A percentile compares a stretch with the other conserved stretches of the same genome.
phyloP scores from a whole-genome alignment of 37 sponge, comb jelly and placozoan species.

The Ianthella basta region DNA sequence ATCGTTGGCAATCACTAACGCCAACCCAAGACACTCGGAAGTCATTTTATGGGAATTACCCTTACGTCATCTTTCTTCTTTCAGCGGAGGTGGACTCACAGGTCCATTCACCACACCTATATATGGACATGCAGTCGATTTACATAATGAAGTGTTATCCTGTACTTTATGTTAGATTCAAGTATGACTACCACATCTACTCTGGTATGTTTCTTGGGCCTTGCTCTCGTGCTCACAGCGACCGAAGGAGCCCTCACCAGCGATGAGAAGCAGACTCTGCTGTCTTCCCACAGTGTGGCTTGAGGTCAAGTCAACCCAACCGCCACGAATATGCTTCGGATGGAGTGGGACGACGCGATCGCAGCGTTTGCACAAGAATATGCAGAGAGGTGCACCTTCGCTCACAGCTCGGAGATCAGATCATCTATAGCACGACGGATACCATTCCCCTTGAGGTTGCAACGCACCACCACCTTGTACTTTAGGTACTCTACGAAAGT shows the following conservation, averaged over 20 bases:
- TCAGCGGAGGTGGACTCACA: too few species aligned
- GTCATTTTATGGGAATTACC: background rate
- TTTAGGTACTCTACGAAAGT: background rate
- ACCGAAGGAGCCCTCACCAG: background rate
- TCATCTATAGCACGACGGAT: background rate
- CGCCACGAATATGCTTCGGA: background rate
- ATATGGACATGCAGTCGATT: too few species aligned
- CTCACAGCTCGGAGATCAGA: background rate
- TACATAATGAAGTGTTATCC: too few species aligned
- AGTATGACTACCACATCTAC: too few species aligned
- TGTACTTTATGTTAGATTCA: too few species aligned
- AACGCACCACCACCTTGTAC: background rate
- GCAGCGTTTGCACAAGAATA: background rate
- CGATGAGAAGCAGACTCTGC: conserved; percentile 1
- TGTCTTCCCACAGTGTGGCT: background rate
- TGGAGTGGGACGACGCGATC: background rate
- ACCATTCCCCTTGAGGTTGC: background rate
- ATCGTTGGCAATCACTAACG: conserved; percentile 10
- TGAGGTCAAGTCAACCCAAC: background rate
- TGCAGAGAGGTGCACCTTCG: background rate
- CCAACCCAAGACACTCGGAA: background rate
- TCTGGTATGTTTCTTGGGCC: too few species aligned
- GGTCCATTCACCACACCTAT: too few species aligned
- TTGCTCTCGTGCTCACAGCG: too few species aligned
- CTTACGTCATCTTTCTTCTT: background rate